Evolutionary conservation across 2,113 vertebrate genomes (phyloP), one percentile per base, ranked within the genome.

Genomic region (Hylia prasina): DNA sequence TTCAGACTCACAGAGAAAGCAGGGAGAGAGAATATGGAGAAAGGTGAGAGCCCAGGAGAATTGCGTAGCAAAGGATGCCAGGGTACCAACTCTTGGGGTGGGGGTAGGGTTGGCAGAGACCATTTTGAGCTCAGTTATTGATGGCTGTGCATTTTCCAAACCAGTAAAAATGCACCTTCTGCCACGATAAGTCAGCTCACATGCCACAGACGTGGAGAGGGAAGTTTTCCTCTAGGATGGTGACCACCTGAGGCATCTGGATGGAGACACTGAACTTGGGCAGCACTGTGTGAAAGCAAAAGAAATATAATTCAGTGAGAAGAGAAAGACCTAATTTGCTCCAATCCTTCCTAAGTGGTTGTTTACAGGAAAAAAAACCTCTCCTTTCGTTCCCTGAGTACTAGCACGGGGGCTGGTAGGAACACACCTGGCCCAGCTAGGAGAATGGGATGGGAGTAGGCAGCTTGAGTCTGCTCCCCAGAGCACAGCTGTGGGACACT

Each of bases 251-350:
- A 78, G 96, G 96, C 82, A 91, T 83, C 69, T 87, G 93, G 47
- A 97, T 94, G 51, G 78, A 90, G 33, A 97, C 84, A 30, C 96
- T 96, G 95, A 97, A 97, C 65, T 96, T 97, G 57, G 96, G 95
- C 35, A 89, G 48, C n/a, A 95, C 96, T 95, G 70, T 58, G 53
- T 76, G 58, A 57, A 93, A 87, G 44, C 33, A 83, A 84, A 45
- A 94, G 39, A 66, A 81, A 79, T 44, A 63, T 8, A 89, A 51
- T 65, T 60, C 42, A 76, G 42, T 57, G 44, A 73, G 11, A 72
- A 48, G 0, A 91, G 42, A 69, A 76, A 66, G 30, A 80, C 2
- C 4, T 66, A 1, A 42, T 60, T 82, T 82, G 23, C 50, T 86
- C 31, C 42, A 71, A 8, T 63, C 33, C 13, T 89, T 37, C 47